Percentiles rank a stretch among this genome's conserved stretches.
These are phyloP conservation scores for Resseliella maxima DNA, from an alignment of 2,888 invertebrate genomes.

Conservation along the genomic window DNA sequence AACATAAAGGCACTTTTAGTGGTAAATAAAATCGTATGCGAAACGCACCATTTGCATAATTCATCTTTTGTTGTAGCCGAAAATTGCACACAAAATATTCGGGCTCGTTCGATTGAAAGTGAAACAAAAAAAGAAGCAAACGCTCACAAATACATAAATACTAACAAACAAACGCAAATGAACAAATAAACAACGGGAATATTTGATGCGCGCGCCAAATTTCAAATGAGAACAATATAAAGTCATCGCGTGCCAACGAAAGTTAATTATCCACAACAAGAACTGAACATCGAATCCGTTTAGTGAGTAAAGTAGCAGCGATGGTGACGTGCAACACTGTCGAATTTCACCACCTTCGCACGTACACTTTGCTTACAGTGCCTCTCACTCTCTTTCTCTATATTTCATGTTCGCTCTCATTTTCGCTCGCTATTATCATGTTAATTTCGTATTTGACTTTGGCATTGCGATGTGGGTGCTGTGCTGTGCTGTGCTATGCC, in stretches of 20 bases:
- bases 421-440: background rate
- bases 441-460: slow-evolving; percentile 1
- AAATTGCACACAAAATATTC: background rate
- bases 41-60: slow-evolving; percentile 38
- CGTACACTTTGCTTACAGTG: background rate
- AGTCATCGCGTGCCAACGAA: slow-evolving; percentile 26
- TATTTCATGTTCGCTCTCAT: too few species aligned
- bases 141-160: too few species aligned
- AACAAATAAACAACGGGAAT: background rate
- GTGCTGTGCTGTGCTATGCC: background rate
- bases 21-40: slow-evolving; percentile 3
- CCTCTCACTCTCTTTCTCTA: background rate
- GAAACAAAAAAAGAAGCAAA: background rate
- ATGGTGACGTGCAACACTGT: slow-evolving; percentile 45
- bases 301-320: slow-evolving; percentile 18
- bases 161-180: background rate
- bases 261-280: slow-evolving; percentile 36
- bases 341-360: slow-evolving; percentile 48
- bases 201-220: background rate
- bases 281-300: background rate
- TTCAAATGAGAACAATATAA: background rate
- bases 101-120: background rate
- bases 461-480: background rate
- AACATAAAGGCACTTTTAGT: slow-evolving; percentile 26
- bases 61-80: background rate